These are phyloP conservation scores for Odontesthes bonariensis DNA, from an alignment of 2,113 vertebrate genomes.

Conservation along the genomic window DNA sequence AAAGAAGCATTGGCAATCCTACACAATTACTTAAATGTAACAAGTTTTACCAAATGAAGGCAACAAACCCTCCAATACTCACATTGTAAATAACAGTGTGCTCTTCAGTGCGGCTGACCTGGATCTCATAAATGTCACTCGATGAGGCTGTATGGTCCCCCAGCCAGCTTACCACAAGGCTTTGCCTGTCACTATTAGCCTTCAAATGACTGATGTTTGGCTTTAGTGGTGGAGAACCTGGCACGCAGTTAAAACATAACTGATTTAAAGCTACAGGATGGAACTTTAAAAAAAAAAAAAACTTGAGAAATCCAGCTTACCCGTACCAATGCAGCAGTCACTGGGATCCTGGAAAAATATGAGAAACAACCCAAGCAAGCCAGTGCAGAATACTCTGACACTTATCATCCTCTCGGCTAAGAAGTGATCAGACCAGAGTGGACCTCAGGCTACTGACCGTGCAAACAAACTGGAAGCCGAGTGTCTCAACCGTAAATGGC, in stretches of 20 bases:
- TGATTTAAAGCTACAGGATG: neutral
- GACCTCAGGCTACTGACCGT: no score
- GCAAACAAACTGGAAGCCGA: neutral
- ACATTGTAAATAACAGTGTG: constrained; percentile 39
- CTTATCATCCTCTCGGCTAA: constrained; percentile 3
- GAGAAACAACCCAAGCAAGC: constrained; percentile 26
- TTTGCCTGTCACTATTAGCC: constrained; percentile 15
- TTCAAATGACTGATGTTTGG: constrained; percentile 39
- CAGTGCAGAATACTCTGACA: neutral
- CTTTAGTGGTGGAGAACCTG: constrained; percentile 16
- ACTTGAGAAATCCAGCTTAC: constrained; percentile 33
- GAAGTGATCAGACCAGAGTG: neutral
- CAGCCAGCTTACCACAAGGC: constrained; percentile 59
- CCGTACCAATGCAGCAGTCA: constrained; percentile 12
- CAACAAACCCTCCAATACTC: constrained; percentile 19
- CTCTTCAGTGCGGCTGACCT: constrained; percentile 59
- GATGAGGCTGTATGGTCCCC: constrained; percentile 2
- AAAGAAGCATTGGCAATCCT: neutral
- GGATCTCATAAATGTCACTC: constrained; percentile 54
- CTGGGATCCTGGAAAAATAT: constrained; percentile 7
- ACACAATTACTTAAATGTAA: neutral
- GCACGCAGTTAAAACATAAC: neutral
- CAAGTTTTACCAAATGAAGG: neutral
- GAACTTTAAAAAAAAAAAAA: neutral
- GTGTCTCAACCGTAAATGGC: neutral